phyloP scores from a whole-genome alignment of 2,888 invertebrate species.

The Selenia dentaria region DNA sequence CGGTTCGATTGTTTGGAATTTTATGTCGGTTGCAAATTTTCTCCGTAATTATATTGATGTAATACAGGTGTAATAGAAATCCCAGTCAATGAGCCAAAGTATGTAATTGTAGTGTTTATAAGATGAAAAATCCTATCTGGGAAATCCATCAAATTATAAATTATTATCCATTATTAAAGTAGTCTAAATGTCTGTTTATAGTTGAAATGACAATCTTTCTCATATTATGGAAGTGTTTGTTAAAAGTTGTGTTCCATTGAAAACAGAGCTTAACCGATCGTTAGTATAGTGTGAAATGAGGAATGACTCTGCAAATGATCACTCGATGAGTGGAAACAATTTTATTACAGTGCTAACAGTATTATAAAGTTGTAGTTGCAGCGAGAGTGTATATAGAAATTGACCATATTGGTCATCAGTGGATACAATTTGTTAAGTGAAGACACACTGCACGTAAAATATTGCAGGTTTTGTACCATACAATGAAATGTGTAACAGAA shows the following conservation, averaged over 20 bases:
- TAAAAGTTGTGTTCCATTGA: constrained; percentile 31
- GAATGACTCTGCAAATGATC: constrained; percentile 21
- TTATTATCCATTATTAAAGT: constrained; percentile 22
- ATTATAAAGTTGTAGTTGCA: constrained; percentile 59
- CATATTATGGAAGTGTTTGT: constrained; percentile 28
- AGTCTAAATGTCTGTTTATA: constrained; percentile 18
- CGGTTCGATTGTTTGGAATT: background rate
- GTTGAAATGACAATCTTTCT: constrained; percentile 27
- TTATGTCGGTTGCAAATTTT: constrained; percentile 8
- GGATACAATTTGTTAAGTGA: constrained; percentile 18
- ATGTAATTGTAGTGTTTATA: constrained; percentile 39
- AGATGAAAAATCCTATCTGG: constrained; percentile 18
- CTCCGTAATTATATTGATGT: constrained; percentile 7
- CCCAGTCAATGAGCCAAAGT: constrained; percentile 60
- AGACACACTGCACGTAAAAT: constrained; percentile 5
- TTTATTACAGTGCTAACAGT: constrained; percentile 60
- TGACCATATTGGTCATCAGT: constrained; percentile 34
- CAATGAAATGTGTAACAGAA: no score
- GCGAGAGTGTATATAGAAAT: constrained; percentile 37
- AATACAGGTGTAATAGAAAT: constrained; percentile 31
- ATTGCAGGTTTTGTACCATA: background rate
- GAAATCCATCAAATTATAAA: constrained; percentile 7
- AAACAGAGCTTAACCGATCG: constrained; percentile 33
- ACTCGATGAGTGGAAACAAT: constrained; percentile 45
- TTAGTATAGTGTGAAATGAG: constrained; percentile 19